A percentile compares a stretch with the other conserved stretches of the same genome.
phyloP scores from a whole-genome alignment of 2,888 invertebrate species.

The Brenthis ino region DNA sequence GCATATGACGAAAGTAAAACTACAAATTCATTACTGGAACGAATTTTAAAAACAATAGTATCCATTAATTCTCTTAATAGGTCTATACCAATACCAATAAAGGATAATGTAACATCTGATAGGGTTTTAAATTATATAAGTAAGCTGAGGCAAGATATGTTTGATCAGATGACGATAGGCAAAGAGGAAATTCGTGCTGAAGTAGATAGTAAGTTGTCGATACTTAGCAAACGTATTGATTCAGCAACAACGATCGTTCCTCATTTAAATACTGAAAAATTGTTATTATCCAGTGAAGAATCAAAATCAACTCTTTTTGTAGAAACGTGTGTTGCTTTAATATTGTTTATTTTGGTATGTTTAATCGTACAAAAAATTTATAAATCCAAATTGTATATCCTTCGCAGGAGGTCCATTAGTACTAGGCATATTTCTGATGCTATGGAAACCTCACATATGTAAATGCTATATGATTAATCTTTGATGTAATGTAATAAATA shows the following conservation, averaged over 20 bases:
- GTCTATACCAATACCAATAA: conserved; percentile 1
- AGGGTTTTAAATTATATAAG: conserved; percentile 14
- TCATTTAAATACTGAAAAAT: conserved; percentile 11
- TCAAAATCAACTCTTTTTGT: conserved; percentile 41
- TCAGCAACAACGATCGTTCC: not conserved
- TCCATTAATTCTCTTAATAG: conserved; percentile 22
- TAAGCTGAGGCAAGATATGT: conserved; percentile 38
- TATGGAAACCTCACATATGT: conserved; percentile 53
- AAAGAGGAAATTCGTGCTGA: conserved; percentile 44
- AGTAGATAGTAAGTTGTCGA: conserved; percentile 41
- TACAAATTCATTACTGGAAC: conserved; percentile 43
- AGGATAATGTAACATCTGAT: conserved; percentile 15
- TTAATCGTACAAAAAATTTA: conserved; percentile 50
- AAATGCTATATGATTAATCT: conserved; percentile 15
- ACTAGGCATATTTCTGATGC: conserved; percentile 50
- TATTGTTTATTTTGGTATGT: conserved; percentile 50
- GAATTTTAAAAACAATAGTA: conserved; percentile 41
- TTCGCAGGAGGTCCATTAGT: conserved; percentile 48
- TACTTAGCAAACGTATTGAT: conserved; percentile 30
- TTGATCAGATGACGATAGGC: conserved; percentile 42
- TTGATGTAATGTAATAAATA: not conserved
- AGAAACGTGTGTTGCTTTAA: conserved; percentile 51
- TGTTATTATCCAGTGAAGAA: not conserved
- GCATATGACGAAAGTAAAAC: conserved; percentile 29
- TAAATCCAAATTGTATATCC: conserved; percentile 46